Evolutionary conservation across 2,888 invertebrate genomes (phyloP).

Genomic region (Eupithecia inturbata): DNA sequence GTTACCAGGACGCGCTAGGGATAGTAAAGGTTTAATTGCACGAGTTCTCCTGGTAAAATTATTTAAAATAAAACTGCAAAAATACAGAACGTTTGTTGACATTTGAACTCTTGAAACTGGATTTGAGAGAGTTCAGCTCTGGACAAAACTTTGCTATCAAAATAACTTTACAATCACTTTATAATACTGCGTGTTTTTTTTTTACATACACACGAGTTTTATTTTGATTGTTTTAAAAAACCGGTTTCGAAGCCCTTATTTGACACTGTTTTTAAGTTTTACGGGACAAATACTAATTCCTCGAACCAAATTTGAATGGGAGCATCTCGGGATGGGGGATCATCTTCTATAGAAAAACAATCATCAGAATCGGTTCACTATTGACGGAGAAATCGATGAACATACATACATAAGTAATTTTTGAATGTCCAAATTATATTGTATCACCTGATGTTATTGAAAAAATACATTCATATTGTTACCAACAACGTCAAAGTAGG

Average conservation of each 20-base stretch:
- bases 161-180: too few relatives aligned
- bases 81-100: slow-evolving; percentile 38
- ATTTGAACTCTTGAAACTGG: slow-evolving; percentile 37
- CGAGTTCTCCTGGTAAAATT: slow-evolving; percentile 58
- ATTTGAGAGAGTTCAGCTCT: not conserved
- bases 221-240: too few relatives aligned
- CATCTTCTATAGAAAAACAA: too few relatives aligned
- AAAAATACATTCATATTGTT: not conserved
- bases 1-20: slow-evolving; percentile 63
- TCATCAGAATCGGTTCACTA: too few relatives aligned
- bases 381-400: too few relatives aligned
- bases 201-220: too few relatives aligned
- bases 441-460: not conserved
- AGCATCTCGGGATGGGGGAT: too few relatives aligned
- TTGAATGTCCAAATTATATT: not conserved
- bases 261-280: too few relatives aligned
- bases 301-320: too few relatives aligned
- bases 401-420: not conserved
- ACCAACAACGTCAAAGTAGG: not conserved
- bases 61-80: slow-evolving; percentile 55
- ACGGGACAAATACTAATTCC: too few relatives aligned
- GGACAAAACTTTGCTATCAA: not conserved
- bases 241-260: too few relatives aligned
- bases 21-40: slow-evolving; percentile 71
- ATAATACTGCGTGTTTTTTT: too few relatives aligned